Base-by-base conservation (phyloP, 2,113 vertebrate genomes). In the Daboia siamensis region DNA sequence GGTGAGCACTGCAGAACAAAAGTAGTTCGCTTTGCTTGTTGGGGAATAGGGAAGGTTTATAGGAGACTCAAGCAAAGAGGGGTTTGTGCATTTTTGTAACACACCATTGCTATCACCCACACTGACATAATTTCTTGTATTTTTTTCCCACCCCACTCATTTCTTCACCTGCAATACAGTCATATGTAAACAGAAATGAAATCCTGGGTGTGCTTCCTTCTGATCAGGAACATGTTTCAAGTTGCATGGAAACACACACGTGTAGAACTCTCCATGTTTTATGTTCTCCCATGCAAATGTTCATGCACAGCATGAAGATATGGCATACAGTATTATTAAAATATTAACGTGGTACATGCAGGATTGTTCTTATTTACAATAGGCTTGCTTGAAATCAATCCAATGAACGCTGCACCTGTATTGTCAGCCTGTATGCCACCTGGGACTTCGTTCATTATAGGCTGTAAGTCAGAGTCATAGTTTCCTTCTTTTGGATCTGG, bases 1-100 rank as follows among this genome's bases (percentile, higher is more conserved):
- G 98, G 98, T 98, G 90, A 97, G 95, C 86, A 12, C 6, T 46
- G 0, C 0, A 89, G 3, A 1, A 0, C 59, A 2, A 13, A n/a
- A 33, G 23, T 23, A 88, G 10, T 11, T 57, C 21, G 3, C 56
- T 90, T 21, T 8, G 59, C n/a, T 44, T 56, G 24, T 61, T 59
- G 33, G 46, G 86, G 61, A 61, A 24, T 89, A 26, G 57, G 48
- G 29, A 29, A 26, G 24, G 23, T 44, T 87, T 26, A 29, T 13
- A 3, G 3, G 5, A 39, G 1, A 10, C 10, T 5, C 9, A 39
- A 54, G 12, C 20, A 21, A 23, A 55, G 26, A 90, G 1, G 21
- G 26, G 20, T 56, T 9, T 21, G 8, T 12, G n/a, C 54, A 26
- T 39, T 74, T 74, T 33, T 80, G 33, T 33, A 80, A 4, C 21